phyloP scores from a whole-genome alignment of 2,888 invertebrate species.

The Watsonalla binaria region DNA sequence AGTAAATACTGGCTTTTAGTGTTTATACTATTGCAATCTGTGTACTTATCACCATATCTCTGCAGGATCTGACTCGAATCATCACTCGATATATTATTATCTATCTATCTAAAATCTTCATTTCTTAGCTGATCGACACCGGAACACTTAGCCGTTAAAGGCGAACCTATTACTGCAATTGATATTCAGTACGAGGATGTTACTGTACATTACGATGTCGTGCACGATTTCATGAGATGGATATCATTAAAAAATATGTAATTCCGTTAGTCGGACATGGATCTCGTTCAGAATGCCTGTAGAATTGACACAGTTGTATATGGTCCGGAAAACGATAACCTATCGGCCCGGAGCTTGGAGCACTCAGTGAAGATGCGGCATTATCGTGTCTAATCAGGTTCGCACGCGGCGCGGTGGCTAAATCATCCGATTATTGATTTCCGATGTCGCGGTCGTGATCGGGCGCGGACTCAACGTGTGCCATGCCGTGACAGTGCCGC shows the following conservation, averaged over 20 bases:
- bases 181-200: constrained; percentile 43
- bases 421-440: constrained; percentile 79
- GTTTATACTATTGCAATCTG: constrained; percentile 23
- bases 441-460: constrained; percentile 78
- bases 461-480: constrained; percentile 62
- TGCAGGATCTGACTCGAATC: constrained; percentile 27
- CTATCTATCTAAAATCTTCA: constrained; percentile 8
- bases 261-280: constrained; percentile 55
- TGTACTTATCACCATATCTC: constrained; percentile 28
- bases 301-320: constrained; percentile 62
- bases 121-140: constrained; percentile 10
- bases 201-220: constrained; percentile 57
- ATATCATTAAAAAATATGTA: constrained; percentile 68
- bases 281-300: neutral
- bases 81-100: constrained; percentile 31
- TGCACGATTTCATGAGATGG: constrained; percentile 58
- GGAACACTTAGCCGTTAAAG: constrained; percentile 39
- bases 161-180: constrained; percentile 42
- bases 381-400: constrained; percentile 77
- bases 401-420: constrained; percentile 78
- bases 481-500: constrained; percentile 68
- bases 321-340: constrained; percentile 63
- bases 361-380: constrained; percentile 57
- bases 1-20: constrained; percentile 23
- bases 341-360: constrained; percentile 52